A percentile compares a stretch with the other conserved stretches of the same genome.
Conservation (phyloP, 2,113 vertebrate genomes). For the Myotis brandtii region DNA sequence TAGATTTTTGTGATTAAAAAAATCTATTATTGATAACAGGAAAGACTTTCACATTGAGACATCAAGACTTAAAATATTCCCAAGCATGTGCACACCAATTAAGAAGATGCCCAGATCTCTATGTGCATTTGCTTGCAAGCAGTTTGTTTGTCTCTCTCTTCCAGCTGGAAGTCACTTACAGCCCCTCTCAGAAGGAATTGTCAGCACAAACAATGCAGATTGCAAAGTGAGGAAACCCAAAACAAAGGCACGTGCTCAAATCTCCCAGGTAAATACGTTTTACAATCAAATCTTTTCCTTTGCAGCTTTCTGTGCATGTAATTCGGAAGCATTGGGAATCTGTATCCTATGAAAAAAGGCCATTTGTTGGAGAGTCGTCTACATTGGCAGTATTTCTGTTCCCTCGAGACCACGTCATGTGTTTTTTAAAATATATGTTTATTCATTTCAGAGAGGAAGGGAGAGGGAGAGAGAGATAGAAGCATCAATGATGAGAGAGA, state of each 20-base stretch:
- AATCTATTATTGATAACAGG: background rate
- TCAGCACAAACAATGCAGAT: conserved; percentile 63
- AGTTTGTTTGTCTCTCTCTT: conserved; percentile 32
- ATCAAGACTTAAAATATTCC: conserved; percentile 31
- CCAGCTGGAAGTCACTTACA: conserved; percentile 25
- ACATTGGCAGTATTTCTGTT: background rate
- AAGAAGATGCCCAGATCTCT: background rate
- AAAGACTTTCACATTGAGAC: background rate
- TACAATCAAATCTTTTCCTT: conserved; percentile 20
- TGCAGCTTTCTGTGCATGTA: background rate
- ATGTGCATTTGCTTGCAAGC: conserved; percentile 30
- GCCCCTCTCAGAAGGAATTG: conserved; percentile 49
- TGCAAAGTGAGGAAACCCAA: conserved; percentile 49
- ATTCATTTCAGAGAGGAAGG: too few species aligned
- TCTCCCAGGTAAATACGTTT: conserved; percentile 48
- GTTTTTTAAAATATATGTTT: background rate
- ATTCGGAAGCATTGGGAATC: background rate
- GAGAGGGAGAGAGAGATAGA: too few species aligned
- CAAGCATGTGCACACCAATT: background rate
- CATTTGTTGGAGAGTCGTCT: background rate
- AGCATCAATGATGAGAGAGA: too few species aligned
- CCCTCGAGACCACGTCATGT: background rate
- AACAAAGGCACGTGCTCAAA: background rate
- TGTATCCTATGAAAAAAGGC: background rate
- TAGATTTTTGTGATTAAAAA: background rate